Conservation (phyloP, 2,113 vertebrate species). For the Tychaedon coryphoeus region DNA sequence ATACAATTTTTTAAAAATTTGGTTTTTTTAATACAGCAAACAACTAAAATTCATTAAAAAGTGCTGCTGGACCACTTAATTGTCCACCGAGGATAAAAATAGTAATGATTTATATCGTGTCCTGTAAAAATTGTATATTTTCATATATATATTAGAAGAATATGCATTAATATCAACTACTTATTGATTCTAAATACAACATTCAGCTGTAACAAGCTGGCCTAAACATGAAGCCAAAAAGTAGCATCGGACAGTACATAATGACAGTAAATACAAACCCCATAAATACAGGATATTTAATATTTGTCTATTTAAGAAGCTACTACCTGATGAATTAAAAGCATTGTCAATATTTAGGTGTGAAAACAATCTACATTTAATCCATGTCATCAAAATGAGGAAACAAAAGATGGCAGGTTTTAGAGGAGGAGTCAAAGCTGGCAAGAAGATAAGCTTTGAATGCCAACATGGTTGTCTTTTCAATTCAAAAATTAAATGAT, state of each 20-base stretch:
- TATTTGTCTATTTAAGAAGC: neutral
- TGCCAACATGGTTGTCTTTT: neutral
- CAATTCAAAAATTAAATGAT: conserved; percentile 8
- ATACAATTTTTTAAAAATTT: neutral
- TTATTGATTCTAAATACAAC: neutral
- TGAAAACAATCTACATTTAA: neutral
- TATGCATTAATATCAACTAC: neutral
- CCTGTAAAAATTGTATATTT: neutral
- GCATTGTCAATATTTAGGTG: neutral
- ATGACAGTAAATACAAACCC: neutral
- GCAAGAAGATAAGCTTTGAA: neutral
- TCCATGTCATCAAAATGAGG: neutral
- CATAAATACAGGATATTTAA: neutral
- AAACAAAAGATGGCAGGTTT: neutral
- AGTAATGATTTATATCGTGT: neutral
- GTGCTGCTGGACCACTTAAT: neutral
- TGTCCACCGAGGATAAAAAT: neutral
- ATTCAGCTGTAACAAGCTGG: neutral
- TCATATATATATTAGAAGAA: neutral
- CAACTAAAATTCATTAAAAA: neutral
- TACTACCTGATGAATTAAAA: neutral
- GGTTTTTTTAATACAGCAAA: neutral
- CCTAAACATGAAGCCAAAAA: neutral
- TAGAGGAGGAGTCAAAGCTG: neutral
- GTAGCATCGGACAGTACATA: neutral